A percentile compares a stretch with the other conserved stretches of the same genome.
Conservation (phyloP, 1,140 invertebrate genomes). For the Drosophila malerkotliana region DNA sequence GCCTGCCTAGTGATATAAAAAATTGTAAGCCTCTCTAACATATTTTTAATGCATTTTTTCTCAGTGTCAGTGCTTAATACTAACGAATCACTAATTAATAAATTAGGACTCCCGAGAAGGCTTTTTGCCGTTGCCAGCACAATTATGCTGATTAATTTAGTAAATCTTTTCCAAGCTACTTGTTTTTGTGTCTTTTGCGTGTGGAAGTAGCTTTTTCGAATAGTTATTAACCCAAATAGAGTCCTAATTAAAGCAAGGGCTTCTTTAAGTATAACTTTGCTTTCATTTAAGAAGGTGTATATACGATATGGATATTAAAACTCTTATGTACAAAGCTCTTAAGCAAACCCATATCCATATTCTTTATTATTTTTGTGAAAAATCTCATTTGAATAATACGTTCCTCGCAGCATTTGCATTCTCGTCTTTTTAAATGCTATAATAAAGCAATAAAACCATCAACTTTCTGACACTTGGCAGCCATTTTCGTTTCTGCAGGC, state of each 20-base stretch:
- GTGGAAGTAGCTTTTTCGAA: background rate
- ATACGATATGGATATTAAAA: too few species aligned
- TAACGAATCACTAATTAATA: conserved; percentile 77
- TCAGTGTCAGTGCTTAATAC: conserved; percentile 33
- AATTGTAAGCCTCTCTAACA: background rate
- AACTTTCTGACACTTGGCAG: conserved; percentile 76
- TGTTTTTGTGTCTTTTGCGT: background rate
- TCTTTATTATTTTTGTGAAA: background rate
- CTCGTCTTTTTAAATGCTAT: conserved; percentile 67
- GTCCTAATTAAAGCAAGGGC: background rate
- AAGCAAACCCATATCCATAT: background rate
- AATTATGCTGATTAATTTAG: conserved; percentile 76
- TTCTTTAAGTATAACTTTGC: background rate
- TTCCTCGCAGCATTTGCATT: conserved; percentile 53
- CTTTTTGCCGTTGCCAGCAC: conserved; percentile 56
- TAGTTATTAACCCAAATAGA: background rate
- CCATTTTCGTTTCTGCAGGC: conserved; percentile 55
- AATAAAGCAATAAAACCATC: conserved; percentile 76
- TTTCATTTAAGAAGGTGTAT: background rate
- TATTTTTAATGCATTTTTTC: background rate
- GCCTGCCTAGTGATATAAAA: too few species aligned
- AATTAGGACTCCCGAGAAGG: conserved; percentile 46
- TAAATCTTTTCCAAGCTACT: conserved; percentile 27
- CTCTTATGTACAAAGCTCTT: background rate
- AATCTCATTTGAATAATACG: conserved; percentile 25